Evolutionary conservation across 2,888 invertebrate species (phyloP).

Genomic region (Hydrotaea cyrtoneurina): DNA sequence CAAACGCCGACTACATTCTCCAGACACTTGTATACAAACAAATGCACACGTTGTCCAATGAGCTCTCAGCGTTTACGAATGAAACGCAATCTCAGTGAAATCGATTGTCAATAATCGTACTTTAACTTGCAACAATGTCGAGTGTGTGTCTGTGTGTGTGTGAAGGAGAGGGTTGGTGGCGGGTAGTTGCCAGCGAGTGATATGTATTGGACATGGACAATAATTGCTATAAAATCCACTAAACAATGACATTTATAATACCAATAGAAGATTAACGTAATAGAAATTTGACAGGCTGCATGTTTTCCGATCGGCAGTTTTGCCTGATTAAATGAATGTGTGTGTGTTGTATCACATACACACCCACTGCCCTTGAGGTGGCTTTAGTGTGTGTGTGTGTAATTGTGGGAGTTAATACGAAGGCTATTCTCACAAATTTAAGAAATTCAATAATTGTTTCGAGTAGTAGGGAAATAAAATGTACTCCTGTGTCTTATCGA

Average conservation of each 20-base stretch:
- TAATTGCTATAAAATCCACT: constrained; percentile 22
- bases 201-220: background rate
- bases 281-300: constrained; percentile 55
- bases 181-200: background rate
- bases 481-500: no score
- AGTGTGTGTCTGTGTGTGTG: background rate
- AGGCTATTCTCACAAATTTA: no score
- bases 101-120: background rate
- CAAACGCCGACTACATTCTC: background rate
- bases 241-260: constrained; percentile 57
- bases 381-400: no score
- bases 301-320: background rate
- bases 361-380: no score
- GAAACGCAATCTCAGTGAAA: background rate
- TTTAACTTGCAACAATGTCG: constrained; percentile 1
- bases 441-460: no score
- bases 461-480: no score
- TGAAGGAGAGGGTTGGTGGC: background rate
- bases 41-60: background rate
- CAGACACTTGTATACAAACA: no score
- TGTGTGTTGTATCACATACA: background rate
- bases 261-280: constrained; percentile 50
- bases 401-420: no score
- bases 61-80: background rate
- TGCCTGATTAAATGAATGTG: constrained; percentile 34